Evolutionary conservation across 2,888 invertebrate species (phyloP).

Genomic region (Tuberolachnus salignus): DNA sequence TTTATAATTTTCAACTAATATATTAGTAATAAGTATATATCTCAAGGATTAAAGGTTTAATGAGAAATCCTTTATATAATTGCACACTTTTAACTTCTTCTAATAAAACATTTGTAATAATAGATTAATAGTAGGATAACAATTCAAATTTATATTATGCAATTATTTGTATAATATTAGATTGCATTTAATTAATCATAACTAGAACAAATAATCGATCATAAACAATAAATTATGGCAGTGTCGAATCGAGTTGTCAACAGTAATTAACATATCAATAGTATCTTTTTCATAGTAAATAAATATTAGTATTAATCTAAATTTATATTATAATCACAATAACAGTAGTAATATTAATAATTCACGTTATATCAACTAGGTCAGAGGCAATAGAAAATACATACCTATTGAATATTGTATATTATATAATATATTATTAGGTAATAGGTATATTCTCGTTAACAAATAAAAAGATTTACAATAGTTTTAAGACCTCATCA

Average conservation of each 20-base stretch:
- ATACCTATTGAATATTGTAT: neutral
- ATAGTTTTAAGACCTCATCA: neutral
- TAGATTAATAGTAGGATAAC: neutral
- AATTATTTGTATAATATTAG: neutral
- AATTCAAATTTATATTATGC: neutral
- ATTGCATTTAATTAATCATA: neutral
- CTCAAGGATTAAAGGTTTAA: neutral
- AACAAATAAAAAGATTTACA: neutral
- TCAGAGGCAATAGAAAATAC: slow-evolving; percentile 33
- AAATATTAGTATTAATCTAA: slow-evolving; percentile 5
- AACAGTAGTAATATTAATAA: slow-evolving; percentile 4
- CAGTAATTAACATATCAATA: neutral
- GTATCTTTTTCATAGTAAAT: neutral
- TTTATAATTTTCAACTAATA: neutral
- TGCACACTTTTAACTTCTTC: neutral
- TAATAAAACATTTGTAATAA: neutral
- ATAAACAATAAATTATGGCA: slow-evolving; percentile 31
- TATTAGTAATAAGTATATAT: slow-evolving; percentile 1
- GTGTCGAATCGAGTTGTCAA: slow-evolving; percentile 4
- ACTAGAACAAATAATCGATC: neutral
- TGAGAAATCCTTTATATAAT: neutral
- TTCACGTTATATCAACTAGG: slow-evolving; percentile 23
- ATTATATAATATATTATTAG: neutral
- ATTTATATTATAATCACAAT: neutral
- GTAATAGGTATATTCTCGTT: neutral